Evolutionary conservation across 2,113 vertebrate genomes (phyloP).

Genomic region (Oreochromis spilurus): DNA sequence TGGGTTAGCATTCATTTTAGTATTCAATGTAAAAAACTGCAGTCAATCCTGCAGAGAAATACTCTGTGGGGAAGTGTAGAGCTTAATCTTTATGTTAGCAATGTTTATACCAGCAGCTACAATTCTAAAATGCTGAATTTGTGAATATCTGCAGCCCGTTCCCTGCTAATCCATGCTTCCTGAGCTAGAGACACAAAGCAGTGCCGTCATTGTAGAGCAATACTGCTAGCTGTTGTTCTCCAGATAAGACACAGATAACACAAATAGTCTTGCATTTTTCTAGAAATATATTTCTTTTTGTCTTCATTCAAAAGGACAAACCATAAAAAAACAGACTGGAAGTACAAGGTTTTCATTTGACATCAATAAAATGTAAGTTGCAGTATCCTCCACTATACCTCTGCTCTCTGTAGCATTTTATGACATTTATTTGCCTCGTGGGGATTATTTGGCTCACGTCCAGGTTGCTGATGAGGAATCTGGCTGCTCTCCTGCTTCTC

Average conservation of each 20-base stretch:
- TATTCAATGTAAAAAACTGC: background rate
- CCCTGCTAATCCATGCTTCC: background rate
- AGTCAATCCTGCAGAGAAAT: background rate
- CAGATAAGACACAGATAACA: background rate
- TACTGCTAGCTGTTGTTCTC: background rate
- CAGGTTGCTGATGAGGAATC: constrained; percentile 35
- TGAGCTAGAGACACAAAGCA: background rate
- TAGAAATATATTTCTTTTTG: background rate
- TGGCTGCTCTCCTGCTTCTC: constrained; percentile 34
- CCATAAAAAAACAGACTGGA: background rate
- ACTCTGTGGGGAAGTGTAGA: background rate
- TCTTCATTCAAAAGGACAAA: background rate
- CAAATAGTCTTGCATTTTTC: background rate
- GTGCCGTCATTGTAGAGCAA: background rate
- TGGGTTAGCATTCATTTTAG: background rate
- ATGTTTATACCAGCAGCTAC: background rate
- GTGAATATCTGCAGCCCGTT: background rate
- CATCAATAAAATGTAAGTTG: background rate
- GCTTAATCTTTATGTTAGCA: background rate
- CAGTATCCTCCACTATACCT: background rate
- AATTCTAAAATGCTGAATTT: background rate
- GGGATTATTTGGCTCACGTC: constrained; percentile 27
- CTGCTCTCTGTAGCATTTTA: background rate
- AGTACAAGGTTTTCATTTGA: background rate
- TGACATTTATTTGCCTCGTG: constrained; percentile 35